A percentile compares a stretch with the other conserved stretches of the same genome.
phyloP scores from a whole-genome alignment of 2,113 vertebrate species.

The Scortum barcoo region DNA sequence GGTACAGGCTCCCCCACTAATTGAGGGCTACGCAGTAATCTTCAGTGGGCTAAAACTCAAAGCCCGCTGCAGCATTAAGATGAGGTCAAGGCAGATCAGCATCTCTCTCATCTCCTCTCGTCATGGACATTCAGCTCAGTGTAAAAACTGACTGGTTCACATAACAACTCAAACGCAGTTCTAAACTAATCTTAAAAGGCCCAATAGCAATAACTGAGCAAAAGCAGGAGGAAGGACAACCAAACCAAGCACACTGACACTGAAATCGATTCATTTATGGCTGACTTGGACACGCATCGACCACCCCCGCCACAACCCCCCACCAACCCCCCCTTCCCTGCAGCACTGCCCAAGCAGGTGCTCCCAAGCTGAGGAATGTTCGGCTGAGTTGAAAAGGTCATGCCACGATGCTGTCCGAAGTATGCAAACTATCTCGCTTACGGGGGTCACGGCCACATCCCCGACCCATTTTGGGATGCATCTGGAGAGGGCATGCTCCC shows the following conservation, averaged over 20 bases:
- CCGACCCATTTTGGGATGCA: conserved; percentile 45
- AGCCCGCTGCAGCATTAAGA: conserved; percentile 57
- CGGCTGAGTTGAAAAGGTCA: conserved; percentile 73
- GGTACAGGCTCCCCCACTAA: conserved; percentile 72
- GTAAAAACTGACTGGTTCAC: conserved; percentile 27
- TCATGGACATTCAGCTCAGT: background rate
- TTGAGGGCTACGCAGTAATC: conserved; percentile 76
- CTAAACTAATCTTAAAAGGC: background rate
- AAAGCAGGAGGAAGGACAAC: background rate
- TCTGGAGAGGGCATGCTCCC: conserved; percentile 24
- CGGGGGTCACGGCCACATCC: conserved; percentile 49
- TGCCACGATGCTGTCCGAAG: conserved; percentile 29
- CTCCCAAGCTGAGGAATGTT: conserved; percentile 64
- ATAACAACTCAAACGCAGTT: conserved; percentile 1
- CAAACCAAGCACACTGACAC: background rate
- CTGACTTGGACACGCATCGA: conserved; percentile 31
- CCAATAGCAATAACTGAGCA: background rate
- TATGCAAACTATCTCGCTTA: conserved; percentile 68
- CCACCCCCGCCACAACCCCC: too few species aligned
- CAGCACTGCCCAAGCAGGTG: conserved; percentile 65
- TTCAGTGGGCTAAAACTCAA: conserved; percentile 66
- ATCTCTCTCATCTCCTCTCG: conserved; percentile 36
- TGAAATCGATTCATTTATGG: conserved; percentile 15
- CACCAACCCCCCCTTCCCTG: too few species aligned
- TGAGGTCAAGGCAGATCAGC: conserved; percentile 47